Evolutionary conservation across 2,888 invertebrate species (phyloP), one percentile per base, ranked within the genome.

Genomic region (Odontothrips loti): DNA sequence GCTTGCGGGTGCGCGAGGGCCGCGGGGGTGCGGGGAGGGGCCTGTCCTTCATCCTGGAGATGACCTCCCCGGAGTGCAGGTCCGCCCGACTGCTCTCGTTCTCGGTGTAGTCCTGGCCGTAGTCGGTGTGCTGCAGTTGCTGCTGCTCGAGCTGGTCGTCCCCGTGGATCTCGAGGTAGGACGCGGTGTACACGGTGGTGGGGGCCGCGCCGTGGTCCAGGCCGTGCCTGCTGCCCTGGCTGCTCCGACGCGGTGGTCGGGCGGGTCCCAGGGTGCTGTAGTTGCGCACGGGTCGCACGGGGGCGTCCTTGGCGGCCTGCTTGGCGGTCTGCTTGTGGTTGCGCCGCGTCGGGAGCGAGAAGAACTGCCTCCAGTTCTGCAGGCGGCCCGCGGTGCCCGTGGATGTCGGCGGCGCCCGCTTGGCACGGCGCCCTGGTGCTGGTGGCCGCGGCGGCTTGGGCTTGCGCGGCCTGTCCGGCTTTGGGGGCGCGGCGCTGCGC

Each of bases 21-120:
- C 95, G 89, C 1, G 96, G 96, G 0, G 96, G 96, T 8, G 96
- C 93, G 1, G 96, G 96, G 83, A 96, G 87, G 0, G 96, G 96
- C 83, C 96, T 90, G 84, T 93, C 93, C 87, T 94, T 94, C 93
- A 96, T 96, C 88, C 93, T 95, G 85, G 91, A 93, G 2, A 95
- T 90, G 79, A 95, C 90, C 83, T 93, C 93, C 12, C 93, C 94
- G 29, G 94, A 94, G 83, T 93, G 91, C 79, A 95, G 87, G 85
- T 92, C 90, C 84, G 91, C 91, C 80, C 82, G 82, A 27, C 82
- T 80, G 23, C 79, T 80, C 63, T 80, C 81, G 17, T 81, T 80
- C n/a, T 79, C 81, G 20, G 79, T 79, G 27, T 82, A 80, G 47
- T 79, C 79, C 29, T 79, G 79, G 10, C 80, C 81, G 34, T 4